Evolutionary conservation across 1,140 invertebrate genomes (phyloP), one percentile per base, ranked within the genome.

Genomic region (Mylabris phalerata): DNA sequence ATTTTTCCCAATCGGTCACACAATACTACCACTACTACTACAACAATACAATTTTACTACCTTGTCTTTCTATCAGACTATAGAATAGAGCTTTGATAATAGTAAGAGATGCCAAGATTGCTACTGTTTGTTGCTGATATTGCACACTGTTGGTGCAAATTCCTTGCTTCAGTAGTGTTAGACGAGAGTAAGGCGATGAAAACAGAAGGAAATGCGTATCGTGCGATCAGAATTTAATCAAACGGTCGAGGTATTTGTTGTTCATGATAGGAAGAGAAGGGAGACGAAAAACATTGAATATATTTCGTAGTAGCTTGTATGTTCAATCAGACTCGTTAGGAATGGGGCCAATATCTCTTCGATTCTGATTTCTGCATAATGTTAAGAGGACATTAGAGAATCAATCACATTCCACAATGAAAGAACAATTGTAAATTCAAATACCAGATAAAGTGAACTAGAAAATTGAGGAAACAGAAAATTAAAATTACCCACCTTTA

Each of bases 221-320:
- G 9, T 11, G 51, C 64, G 59, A 66, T 66, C 59, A 58, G 62
- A 67, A 64, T 67, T 67, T 64, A 67, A 64, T 64, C 62, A 67
- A 67, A 64, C 62, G 55, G 60, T 59, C 65, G 57, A 62, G 61
- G 63, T 57, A 62, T 63, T 4, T 32, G 32, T 61, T 42, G 11
- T 42, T n/a, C 3, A 9, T n/a, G 11, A 11, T 3, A 10, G 41
- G 11, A 4, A 9, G 41, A 42, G 41, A 42, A 42, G 10, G 64
- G 51, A 19, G 19, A 58, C 54, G 59, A 67, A 64, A 57, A 57
- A 38, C 55, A 55, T 50, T 47, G 60, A 65, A 65, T 62, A 65
- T 50, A 58, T 65, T 63, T 48, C 4, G 41, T 42, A 42, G 39
- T 46, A 54, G 55, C 50, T 58, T 57, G 57, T 60, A 62, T 60